phyloP scores from a whole-genome alignment of 1,140 invertebrate species.

The Antheraea pernyi region DNA sequence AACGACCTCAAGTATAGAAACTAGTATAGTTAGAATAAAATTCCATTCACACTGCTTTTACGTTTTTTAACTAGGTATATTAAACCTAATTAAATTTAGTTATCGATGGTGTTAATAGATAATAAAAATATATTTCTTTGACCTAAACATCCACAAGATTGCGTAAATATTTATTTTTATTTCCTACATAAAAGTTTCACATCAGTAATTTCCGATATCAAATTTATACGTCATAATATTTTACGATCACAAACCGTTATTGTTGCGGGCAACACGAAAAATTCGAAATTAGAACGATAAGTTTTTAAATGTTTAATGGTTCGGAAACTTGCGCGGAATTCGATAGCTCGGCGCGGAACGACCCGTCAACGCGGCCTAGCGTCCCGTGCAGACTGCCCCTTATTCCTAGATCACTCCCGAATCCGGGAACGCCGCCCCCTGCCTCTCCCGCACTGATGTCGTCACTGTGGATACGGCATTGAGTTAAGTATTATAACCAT shows the following conservation, averaged over 20 bases:
- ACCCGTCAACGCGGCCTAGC: constrained; percentile 25
- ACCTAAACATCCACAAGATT: not conserved
- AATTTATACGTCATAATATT: not conserved
- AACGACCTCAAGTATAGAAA: too few relatives aligned
- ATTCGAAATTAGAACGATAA: not conserved
- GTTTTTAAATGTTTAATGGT: not conserved
- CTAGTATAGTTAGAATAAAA: too few relatives aligned
- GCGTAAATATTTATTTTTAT: not conserved
- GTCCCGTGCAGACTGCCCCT: constrained; percentile 33
- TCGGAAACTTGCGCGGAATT: constrained; percentile 10
- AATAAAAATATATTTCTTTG: not conserved
- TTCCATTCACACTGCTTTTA: too few relatives aligned
- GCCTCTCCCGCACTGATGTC: constrained; percentile 14
- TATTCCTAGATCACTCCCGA: constrained; percentile 45
- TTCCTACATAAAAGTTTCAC: constrained; percentile 3
- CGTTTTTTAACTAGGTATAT: too few relatives aligned
- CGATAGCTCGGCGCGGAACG: constrained; percentile 16
- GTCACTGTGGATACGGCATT: constrained; percentile 57
- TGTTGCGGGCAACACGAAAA: not conserved
- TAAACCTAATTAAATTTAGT: not conserved
- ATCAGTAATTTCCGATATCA: not conserved
- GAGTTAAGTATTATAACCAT: constrained; percentile 31
- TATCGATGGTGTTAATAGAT: not conserved
- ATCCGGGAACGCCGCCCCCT: constrained; percentile 13
- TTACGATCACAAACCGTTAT: not conserved